Base-by-base conservation (phyloP, 2,113 vertebrate species). In the Jacana jacana region DNA sequence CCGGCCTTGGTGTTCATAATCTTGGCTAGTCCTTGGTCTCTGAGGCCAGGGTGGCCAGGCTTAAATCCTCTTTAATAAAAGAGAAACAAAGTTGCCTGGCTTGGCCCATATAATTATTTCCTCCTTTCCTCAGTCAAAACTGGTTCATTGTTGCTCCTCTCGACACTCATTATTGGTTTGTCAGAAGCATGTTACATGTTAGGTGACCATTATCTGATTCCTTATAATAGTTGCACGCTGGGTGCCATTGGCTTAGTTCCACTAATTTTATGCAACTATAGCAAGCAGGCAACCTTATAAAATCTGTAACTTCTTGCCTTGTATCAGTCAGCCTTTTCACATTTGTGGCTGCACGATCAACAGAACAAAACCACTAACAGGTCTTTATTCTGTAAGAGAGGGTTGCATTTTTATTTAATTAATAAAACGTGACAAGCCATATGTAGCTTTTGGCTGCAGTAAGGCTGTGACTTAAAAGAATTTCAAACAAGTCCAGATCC, bases 161-260 rank as follows among this genome's bases (percentile, higher is more conserved):
- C 75, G 33, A 39, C 11, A 17, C 0, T 0, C 44, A 30, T 22
- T 63, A 37, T 0, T 76, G 28, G 5, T 68, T 82, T 88, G 33
- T 15, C 16, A n/a, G 52, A 79, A 52, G 8, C 17, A 1, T 33
- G 6, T 55, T 31, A 14, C 13, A 25, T 33, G 6, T 39, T 42
- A 49, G 17, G 25, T 51, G 17, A 3, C 16, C 7, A 2, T 35
- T 35, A 33, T 20, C 55, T 39, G 22, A 57, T 48, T 71, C 27
- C 14, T 81, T 71, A n/a, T 40, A 31, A 18, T 2, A 66, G 11
- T 2, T 61, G 14, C 4, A 37, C 9, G 5, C 13, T 33, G 9
- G 24, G 20, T 30, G 23, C 55, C 13, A 16, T 17, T 71, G n/a
- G 11, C 17, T 68, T 81, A 44, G 23, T 52, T 75, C 23, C 44